Evolutionary conservation across 1,140 invertebrate species (phyloP).

Genomic region (Panulirus ornatus): DNA sequence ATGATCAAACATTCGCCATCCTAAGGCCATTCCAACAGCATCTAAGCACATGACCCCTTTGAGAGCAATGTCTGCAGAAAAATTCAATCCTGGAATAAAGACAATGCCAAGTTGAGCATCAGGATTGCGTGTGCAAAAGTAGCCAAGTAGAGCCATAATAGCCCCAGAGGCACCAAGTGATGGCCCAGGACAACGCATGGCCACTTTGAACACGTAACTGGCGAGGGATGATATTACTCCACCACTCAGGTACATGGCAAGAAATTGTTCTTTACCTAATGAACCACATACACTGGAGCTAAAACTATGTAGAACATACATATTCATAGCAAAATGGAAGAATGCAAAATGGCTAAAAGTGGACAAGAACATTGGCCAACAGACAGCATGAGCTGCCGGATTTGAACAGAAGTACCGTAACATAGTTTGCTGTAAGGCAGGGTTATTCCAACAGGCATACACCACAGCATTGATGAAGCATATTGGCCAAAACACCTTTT

Average conservation of each 20-base stretch:
- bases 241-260: constrained; percentile 92
- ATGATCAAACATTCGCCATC: constrained; percentile 97
- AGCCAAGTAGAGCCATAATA: constrained; percentile 92
- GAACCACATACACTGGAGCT: constrained; percentile 79
- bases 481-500: constrained; percentile 89
- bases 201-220: constrained; percentile 89
- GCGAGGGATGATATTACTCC: constrained; percentile 92
- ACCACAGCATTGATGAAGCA: constrained; percentile 88
- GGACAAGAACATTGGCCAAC: constrained; percentile 93
- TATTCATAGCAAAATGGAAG: constrained; percentile 93
- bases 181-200: constrained; percentile 83
- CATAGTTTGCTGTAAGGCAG: constrained; percentile 86
- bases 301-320: constrained; percentile 96
- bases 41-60: constrained; percentile 92
- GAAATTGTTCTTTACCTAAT: constrained; percentile 95
- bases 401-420: constrained; percentile 91
- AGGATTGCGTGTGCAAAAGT: constrained; percentile 91
- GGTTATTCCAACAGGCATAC: constrained; percentile 90
- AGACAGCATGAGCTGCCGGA: constrained; percentile 87
- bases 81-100: constrained; percentile 92
- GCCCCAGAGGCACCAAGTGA: constrained; percentile 97
- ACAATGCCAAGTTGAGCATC: constrained; percentile 91
- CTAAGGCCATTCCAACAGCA: constrained; percentile 86
- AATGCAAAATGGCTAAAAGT: constrained; percentile 95
- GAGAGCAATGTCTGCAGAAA: constrained; percentile 90